phyloP scores from a whole-genome alignment of 2,113 vertebrate species.

The Murina feae region DNA sequence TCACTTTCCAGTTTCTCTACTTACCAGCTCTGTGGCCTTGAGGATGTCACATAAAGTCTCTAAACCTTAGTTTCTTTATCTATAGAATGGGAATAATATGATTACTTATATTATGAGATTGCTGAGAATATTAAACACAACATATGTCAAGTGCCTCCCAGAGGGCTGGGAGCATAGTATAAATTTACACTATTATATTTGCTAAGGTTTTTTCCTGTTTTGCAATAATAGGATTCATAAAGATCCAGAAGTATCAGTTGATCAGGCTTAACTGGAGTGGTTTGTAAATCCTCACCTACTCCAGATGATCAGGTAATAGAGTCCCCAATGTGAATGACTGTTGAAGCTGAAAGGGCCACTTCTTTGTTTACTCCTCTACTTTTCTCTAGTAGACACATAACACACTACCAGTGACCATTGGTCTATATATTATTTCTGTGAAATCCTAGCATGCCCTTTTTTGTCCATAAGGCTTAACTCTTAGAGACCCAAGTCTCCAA shows the following conservation, averaged over 20 bases:
- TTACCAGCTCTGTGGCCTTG: conserved; percentile 1
- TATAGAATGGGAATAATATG: neutral
- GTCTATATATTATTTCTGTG: neutral
- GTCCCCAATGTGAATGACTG: neutral
- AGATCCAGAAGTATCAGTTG: neutral
- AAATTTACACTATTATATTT: neutral
- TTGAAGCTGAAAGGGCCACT: neutral
- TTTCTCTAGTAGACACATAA: neutral
- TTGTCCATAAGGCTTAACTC: neutral
- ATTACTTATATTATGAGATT: neutral
- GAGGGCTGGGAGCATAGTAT: neutral
- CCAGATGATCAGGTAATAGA: neutral
- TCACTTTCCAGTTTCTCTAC: neutral
- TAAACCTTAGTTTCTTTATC: neutral
- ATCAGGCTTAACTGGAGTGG: neutral
- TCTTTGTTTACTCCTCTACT: neutral
- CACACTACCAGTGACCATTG: neutral
- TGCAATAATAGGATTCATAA: conserved; percentile 1
- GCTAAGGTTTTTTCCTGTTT: neutral
- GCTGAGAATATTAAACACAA: neutral
- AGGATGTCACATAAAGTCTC: neutral
- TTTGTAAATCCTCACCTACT: neutral
- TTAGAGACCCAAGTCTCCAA: neutral
- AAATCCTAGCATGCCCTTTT: neutral
- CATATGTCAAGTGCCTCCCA: neutral